phyloP scores from a whole-genome alignment of 2,888 invertebrate species.

The Tortricodes alternella region DNA sequence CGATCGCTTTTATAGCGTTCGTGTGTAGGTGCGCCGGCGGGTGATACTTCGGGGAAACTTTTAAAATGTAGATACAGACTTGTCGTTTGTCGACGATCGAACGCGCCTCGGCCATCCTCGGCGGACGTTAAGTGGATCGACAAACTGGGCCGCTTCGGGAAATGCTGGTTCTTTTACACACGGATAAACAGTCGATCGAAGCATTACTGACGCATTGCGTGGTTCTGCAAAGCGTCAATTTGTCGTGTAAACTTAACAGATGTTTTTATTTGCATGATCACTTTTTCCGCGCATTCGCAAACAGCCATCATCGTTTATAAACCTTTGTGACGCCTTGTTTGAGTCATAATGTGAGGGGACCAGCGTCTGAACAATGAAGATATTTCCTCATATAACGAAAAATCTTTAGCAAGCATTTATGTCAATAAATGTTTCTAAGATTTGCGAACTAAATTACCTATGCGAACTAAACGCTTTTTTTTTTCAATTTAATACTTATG shows the following conservation, averaged over 20 bases:
- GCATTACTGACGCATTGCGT: conserved; percentile 40
- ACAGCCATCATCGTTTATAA: conserved; percentile 70
- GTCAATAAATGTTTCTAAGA: conserved; percentile 16
- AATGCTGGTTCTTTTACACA: conserved; percentile 45
- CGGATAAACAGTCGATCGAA: conserved; percentile 35
- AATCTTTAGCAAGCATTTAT: conserved; percentile 6
- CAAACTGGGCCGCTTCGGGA: conserved; percentile 54
- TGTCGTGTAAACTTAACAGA: conserved; percentile 59
- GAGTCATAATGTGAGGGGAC: conserved; percentile 64
- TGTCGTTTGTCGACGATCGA: conserved; percentile 60
- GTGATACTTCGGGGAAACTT: conserved; percentile 75
- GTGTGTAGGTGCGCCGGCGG: conserved; percentile 64
- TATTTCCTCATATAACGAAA: conserved; percentile 12
- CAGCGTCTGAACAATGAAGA: conserved; percentile 41
- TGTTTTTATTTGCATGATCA: conserved; percentile 66
- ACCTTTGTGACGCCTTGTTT: conserved; percentile 67
- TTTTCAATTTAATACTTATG: no score
- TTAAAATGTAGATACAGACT: conserved; percentile 53
- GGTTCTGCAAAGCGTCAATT: conserved; percentile 45
- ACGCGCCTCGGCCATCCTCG: conserved; percentile 46
- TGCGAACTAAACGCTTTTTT: conserved; percentile 8
- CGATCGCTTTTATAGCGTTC: conserved; percentile 79
- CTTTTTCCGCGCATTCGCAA: conserved; percentile 65
- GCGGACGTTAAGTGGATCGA: conserved; percentile 63
- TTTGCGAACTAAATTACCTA: conserved; percentile 12